Evolutionary conservation across 35 echinoderm and acorn worm genomes (phyloP).

Genomic region (Eucidaris tribuloides): DNA sequence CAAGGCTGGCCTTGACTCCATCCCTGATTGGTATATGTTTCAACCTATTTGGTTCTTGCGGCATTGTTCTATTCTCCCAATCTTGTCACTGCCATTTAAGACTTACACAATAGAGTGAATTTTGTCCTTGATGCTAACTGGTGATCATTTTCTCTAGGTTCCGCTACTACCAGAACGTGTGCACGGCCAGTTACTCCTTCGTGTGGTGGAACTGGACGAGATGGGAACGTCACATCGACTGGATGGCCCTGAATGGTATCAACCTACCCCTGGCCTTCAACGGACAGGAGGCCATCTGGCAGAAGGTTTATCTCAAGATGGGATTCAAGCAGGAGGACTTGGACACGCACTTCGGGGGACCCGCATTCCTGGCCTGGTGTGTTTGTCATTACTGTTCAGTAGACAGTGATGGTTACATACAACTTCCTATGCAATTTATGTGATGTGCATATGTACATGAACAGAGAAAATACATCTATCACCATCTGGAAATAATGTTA

Average conservation of each 20-base stretch:
- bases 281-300: slow-evolving; percentile 94
- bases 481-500: background rate
- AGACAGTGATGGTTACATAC: background rate
- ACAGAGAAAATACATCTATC: background rate
- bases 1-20: too few species aligned
- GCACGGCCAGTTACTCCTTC: slow-evolving; percentile 89
- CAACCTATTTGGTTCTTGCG: too few species aligned
- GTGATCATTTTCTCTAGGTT: slow-evolving; percentile 53
- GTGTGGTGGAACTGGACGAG: slow-evolving; percentile 90
- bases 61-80: too few species aligned
- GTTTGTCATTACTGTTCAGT: background rate
- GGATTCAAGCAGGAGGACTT: slow-evolving; percentile 80
- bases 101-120: too few species aligned
- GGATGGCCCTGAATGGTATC: slow-evolving; percentile 97
- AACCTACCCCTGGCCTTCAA: slow-evolving; percentile 95
- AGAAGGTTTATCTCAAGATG: slow-evolving; percentile 90
- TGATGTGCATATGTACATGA: background rate
- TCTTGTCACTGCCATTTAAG: too few species aligned
- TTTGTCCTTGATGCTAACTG: too few species aligned
- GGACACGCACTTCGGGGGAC: slow-evolving; percentile 86
- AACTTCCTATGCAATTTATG: background rate
- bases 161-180: slow-evolving; percentile 98
- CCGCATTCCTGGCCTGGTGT: slow-evolving; percentile 96
- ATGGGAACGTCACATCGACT: slow-evolving; percentile 94
- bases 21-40: too few species aligned